A percentile compares a stretch with the other conserved stretches of the same genome.
Evolutionary conservation across 2,113 vertebrate genomes (phyloP).

Genomic region (Cochlearius cochlearius): DNA sequence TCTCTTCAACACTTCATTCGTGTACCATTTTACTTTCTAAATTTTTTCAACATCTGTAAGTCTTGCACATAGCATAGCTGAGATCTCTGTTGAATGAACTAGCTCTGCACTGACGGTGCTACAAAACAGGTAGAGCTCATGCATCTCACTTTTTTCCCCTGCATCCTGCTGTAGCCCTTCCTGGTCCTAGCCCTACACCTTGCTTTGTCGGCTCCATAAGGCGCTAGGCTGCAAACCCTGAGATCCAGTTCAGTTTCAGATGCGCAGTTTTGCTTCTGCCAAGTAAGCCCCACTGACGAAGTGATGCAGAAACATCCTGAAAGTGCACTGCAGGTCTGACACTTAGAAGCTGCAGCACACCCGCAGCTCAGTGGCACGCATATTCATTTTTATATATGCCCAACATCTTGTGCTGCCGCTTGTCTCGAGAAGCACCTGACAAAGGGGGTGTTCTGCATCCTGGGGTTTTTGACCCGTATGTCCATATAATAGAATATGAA

Average conservation of each 20-base stretch:
- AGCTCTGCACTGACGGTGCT: accelerated
- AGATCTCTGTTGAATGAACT: not conserved
- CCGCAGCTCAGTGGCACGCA: accelerated
- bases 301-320: not conserved
- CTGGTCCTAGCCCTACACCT: not conserved
- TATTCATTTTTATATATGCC: not conserved
- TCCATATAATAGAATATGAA: not conserved
- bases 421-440: not conserved
- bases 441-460: not conserved
- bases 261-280: not conserved
- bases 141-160: not conserved
- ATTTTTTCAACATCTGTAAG: not conserved
- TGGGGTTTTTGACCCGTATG: not conserved
- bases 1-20: not conserved
- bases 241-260: not conserved
- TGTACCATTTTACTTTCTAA: not conserved
- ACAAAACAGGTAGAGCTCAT: not conserved
- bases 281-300: not conserved
- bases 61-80: not conserved
- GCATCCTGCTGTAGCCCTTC: not conserved
- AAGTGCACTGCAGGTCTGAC: not conserved
- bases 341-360: not conserved
- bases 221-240: not conserved
- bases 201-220: not conserved
- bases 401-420: not conserved